Percentiles rank a stretch among this genome's conserved stretches.
Evolutionary conservation across 2,888 invertebrate genomes (phyloP).

Genomic region (Coelopa pilipes): DNA sequence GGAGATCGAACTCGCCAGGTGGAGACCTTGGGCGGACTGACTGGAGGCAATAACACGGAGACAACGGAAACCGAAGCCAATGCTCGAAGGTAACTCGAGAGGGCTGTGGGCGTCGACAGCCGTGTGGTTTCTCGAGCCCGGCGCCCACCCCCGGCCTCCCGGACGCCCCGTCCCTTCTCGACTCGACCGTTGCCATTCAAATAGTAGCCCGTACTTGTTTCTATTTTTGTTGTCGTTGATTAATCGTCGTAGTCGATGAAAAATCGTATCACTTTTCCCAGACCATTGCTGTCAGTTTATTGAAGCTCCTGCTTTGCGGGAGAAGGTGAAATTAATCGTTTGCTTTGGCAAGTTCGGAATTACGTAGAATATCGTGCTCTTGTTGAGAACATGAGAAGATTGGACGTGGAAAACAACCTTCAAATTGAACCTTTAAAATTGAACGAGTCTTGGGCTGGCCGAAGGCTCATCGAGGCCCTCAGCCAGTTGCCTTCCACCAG

Average conservation of each 20-base stretch:
- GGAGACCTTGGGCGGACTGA: not conserved
- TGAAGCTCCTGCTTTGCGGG: too few species aligned
- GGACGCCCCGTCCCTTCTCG: not conserved
- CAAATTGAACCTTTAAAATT: conserved; percentile 66
- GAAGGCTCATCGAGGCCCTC: conserved; percentile 68
- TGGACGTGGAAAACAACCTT: conserved; percentile 1
- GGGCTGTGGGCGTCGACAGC: not conserved
- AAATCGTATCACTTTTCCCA: not conserved
- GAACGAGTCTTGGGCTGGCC: conserved; percentile 73
- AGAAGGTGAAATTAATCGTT: too few species aligned
- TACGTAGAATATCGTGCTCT: not conserved
- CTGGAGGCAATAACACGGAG: not conserved
- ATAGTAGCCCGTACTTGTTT: not conserved
- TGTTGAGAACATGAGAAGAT: conserved; percentile 4
- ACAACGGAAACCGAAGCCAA: not conserved
- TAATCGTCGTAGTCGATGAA: not conserved
- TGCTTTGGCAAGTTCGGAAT: conserved; percentile 2
- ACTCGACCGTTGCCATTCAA: conserved; percentile 2
- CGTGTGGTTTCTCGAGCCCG: not conserved
- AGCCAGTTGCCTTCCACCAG: conserved; percentile 60
- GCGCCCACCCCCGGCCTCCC: not conserved
- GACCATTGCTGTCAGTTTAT: not conserved
- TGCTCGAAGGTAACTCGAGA: not conserved
- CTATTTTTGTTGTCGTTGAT: not conserved
- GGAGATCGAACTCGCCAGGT: too few species aligned